Evolutionary conservation across 2,113 vertebrate species (phyloP), one percentile per base, ranked within the genome.

Genomic region (Nothoprocta perdicaria): DNA sequence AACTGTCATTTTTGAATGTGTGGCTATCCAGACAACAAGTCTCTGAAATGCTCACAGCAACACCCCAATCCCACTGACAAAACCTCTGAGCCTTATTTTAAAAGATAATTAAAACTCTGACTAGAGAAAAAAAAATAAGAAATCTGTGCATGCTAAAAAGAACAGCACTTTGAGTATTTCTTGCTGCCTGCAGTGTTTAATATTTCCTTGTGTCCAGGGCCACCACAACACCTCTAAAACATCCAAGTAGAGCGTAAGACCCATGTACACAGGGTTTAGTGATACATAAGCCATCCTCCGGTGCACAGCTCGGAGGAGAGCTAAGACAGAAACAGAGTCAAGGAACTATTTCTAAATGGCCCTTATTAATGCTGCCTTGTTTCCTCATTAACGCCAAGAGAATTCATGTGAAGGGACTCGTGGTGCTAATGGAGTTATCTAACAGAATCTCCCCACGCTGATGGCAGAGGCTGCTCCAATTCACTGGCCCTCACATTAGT

Each of bases 381-480:
- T 93, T 89, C 81, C 83, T 82, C n/a, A 40, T 91, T 82, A 90
- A 65, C 58, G 33, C 77, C 80, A 86, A 35, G n/a, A 84, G 90
- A 91, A 95, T 93, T 94, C 9, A n/a, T 29, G 65, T 60, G 65
- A 81, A 83, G 85, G 48, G 67, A 89, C 93, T 85, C 88, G 65
- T 85, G 10, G 72, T 86, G 76, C 91, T 97, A 96, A 97, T 95
- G 92, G 96, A 95, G 92, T 95, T 93, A 96, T 65, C 95, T 63
- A 14, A 63, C 92, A 71, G 78, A 95, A 95, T 86, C 88, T 84
- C 57, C 84, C 78, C 0, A 0, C 4, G 7, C 79, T 3, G 2
- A n/a, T 75, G 65, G 68, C 79, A 91, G 71, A 53, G 80, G 90
- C 82, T 0, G 5, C 83, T 91, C 84, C 1, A 1, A 13, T 92